phyloP scores from a whole-genome alignment of 2,888 invertebrate genomes.

The Galeopsomyia nigrocyanea region DNA sequence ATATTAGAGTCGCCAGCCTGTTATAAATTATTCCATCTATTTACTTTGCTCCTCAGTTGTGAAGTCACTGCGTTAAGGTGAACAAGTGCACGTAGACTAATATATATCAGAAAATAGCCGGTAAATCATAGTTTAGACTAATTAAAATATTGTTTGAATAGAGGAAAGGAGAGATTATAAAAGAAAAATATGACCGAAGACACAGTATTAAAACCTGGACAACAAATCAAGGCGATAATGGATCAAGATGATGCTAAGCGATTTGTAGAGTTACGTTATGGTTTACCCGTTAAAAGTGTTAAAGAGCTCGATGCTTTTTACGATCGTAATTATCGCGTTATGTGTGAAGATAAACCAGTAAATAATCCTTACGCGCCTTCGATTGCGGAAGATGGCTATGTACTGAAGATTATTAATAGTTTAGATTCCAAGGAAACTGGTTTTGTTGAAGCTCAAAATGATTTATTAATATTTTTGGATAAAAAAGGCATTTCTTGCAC shows the following conservation, averaged over 20 bases:
- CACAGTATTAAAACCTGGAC: constrained; percentile 70
- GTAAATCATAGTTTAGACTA: no score
- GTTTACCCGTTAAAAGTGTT: constrained; percentile 73
- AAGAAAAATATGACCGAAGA: constrained; percentile 2
- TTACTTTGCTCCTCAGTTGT: no score
- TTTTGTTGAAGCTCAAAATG: constrained; percentile 82
- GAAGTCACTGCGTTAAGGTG: no score
- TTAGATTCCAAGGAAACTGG: constrained; percentile 80
- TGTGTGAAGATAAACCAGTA: constrained; percentile 72
- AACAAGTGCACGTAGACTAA: no score
- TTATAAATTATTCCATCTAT: no score
- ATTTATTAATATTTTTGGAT: constrained; percentile 79
- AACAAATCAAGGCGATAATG: constrained; percentile 73
- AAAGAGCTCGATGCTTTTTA: constrained; percentile 82
- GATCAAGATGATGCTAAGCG: constrained; percentile 71
- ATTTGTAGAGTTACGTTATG: constrained; percentile 75
- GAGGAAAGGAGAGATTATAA: no score
- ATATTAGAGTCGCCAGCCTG: no score
- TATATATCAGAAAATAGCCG: no score
- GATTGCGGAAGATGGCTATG: constrained; percentile 76
- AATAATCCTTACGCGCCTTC: constrained; percentile 74
- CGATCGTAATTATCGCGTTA: constrained; percentile 81
- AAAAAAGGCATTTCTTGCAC: constrained; percentile 78
- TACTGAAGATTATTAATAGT: constrained; percentile 87
- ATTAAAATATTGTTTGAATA: no score